phyloP scores from a whole-genome alignment of 2,113 vertebrate genomes.

The Tenrec ecaudatus region DNA sequence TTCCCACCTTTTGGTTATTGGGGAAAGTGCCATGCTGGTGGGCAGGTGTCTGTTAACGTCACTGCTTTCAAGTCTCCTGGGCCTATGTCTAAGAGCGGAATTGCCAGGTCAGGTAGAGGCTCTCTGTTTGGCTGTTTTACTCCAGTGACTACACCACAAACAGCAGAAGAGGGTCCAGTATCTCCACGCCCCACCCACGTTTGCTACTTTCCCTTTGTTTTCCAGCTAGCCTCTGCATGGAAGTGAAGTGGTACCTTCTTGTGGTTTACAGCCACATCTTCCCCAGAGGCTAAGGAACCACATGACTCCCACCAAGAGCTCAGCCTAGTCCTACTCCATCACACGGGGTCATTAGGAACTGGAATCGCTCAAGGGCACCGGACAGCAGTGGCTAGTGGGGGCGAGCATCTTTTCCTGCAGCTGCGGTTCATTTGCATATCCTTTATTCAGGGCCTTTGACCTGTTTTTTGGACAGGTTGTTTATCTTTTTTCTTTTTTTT shows the following conservation, averaged over 20 bases:
- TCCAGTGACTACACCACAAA: not conserved
- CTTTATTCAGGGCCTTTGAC: not conserved
- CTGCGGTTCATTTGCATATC: not conserved
- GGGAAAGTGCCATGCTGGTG: too few relatives aligned
- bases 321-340: not conserved
- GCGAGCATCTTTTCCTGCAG: not conserved
- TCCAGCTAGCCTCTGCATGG: too few relatives aligned
- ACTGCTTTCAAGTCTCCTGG: not conserved
- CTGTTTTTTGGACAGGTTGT: not conserved
- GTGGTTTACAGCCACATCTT: not conserved
- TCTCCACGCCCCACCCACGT: not conserved
- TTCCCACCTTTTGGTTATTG: too few relatives aligned
- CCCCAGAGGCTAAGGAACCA: not conserved
- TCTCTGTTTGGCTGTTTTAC: not conserved
- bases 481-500: not conserved
- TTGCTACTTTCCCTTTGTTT: not conserved
- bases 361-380: not conserved
- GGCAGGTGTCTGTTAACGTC: not conserved
- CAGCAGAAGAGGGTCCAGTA: not conserved
- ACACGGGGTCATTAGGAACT: not conserved
- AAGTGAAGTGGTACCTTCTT: not conserved
- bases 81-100: not conserved
- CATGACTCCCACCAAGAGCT: not conserved
- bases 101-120: not conserved
- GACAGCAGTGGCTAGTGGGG: not conserved